These are phyloP conservation scores for Melanerpes aurifrons DNA, from an alignment of 2,113 vertebrate species.

Conservation along the genomic window DNA sequence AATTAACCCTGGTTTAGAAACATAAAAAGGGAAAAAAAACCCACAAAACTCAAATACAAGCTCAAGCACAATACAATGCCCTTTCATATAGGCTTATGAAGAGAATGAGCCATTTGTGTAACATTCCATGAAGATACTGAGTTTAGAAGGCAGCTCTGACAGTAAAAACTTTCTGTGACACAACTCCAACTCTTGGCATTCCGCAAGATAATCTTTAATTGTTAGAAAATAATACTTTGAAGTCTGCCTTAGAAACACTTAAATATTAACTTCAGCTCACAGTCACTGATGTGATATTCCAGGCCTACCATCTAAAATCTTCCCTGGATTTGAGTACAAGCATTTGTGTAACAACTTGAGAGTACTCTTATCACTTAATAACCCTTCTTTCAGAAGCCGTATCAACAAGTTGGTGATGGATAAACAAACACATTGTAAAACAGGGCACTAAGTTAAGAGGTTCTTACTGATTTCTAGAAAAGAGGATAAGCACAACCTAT, in stretches of 20 bases:
- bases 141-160: neutral
- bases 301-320: neutral
- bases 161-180: neutral
- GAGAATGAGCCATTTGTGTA: neutral
- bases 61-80: neutral
- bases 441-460: neutral
- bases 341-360: neutral
- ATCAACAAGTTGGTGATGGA: neutral
- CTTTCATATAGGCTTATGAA: neutral
- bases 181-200: neutral
- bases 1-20: neutral
- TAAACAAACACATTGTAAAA: neutral
- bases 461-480: neutral
- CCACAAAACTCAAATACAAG: neutral
- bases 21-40: neutral
- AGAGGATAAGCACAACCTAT: neutral
- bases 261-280: neutral
- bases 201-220: neutral
- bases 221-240: neutral
- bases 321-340: neutral
- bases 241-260: neutral
- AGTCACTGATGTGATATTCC: neutral
- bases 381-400: neutral
- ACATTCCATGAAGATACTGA: neutral
- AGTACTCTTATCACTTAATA: neutral